These are phyloP conservation scores for Anser brachyrhynchus DNA, from an alignment of 2,113 vertebrate genomes.

Conservation along the genomic window DNA sequence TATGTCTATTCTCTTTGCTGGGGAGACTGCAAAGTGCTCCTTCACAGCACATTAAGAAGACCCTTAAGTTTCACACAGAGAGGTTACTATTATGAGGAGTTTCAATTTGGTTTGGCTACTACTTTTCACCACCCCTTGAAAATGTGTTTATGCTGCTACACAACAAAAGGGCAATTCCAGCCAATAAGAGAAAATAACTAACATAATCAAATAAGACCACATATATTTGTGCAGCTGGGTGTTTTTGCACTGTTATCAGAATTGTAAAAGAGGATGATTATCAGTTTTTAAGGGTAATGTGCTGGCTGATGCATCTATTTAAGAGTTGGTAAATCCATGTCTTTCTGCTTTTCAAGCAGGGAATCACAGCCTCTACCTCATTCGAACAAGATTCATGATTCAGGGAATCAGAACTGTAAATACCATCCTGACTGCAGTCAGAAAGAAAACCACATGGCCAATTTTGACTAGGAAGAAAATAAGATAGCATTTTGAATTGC, in stretches of 20 bases:
- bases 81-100: not conserved
- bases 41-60: not conserved
- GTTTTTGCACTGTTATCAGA: not conserved
- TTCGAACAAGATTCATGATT: not conserved
- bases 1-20: not conserved
- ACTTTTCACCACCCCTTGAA: not conserved
- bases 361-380: not conserved
- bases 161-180: not conserved
- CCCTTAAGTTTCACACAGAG: not conserved
- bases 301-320: not conserved
- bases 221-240: not conserved
- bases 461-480: conserved; percentile 7
- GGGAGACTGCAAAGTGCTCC: not conserved
- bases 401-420: not conserved
- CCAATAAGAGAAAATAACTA: not conserved
- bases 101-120: not conserved
- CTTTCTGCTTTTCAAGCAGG: not conserved
- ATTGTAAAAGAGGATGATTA: not conserved
- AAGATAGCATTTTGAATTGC: conserved; percentile 13
- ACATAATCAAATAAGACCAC: not conserved
- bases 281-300: not conserved
- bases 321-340: not conserved
- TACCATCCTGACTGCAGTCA: not conserved
- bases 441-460: not conserved
- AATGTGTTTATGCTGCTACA: not conserved